Percentiles rank a stretch among this genome's conserved stretches.
Evolutionary conservation across 2,797 vertebrate genomes (phyloP).

Genomic region (Miichthys miiuy): DNA sequence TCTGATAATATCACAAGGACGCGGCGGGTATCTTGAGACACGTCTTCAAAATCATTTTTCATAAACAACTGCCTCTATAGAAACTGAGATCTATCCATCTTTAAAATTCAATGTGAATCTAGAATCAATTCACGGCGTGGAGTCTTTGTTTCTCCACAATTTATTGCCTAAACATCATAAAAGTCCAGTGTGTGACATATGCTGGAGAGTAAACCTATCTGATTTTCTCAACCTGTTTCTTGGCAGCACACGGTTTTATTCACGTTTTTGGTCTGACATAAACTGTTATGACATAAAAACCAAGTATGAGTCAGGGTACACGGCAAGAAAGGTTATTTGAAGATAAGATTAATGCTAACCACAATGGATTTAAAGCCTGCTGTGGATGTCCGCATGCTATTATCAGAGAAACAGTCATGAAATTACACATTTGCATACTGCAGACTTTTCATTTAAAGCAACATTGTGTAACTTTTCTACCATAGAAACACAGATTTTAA

Average conservation of each 20-base stretch:
- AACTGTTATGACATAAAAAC: slow-evolving; percentile 16
- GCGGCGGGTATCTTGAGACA: slow-evolving; percentile 52
- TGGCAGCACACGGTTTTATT: slow-evolving; percentile 18
- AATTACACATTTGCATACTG: neutral
- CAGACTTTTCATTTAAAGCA: neutral
- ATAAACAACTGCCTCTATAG: slow-evolving; percentile 49
- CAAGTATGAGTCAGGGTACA: slow-evolving; percentile 6
- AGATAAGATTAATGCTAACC: slow-evolving; percentile 32
- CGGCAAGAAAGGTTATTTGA: slow-evolving; percentile 22
- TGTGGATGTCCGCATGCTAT: neutral
- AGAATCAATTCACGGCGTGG: slow-evolving; percentile 8
- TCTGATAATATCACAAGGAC: slow-evolving; percentile 63
- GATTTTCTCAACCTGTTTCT: neutral
- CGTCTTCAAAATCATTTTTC: slow-evolving; percentile 54
- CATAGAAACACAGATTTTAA: too few species aligned
- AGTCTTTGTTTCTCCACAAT: neutral
- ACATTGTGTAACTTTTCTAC: too few species aligned
- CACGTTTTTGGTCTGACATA: slow-evolving; percentile 4
- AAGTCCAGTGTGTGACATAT: neutral
- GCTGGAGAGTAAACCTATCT: slow-evolving; percentile 15
- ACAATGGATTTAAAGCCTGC: slow-evolving; percentile 17
- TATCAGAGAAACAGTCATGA: slow-evolving; percentile 2
- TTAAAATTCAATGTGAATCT: neutral
- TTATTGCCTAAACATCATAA: slow-evolving; percentile 3
- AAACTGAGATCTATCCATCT: slow-evolving; percentile 33